Evolutionary conservation across 1,140 invertebrate genomes (phyloP).

Genomic region (Drosophila lini): DNA sequence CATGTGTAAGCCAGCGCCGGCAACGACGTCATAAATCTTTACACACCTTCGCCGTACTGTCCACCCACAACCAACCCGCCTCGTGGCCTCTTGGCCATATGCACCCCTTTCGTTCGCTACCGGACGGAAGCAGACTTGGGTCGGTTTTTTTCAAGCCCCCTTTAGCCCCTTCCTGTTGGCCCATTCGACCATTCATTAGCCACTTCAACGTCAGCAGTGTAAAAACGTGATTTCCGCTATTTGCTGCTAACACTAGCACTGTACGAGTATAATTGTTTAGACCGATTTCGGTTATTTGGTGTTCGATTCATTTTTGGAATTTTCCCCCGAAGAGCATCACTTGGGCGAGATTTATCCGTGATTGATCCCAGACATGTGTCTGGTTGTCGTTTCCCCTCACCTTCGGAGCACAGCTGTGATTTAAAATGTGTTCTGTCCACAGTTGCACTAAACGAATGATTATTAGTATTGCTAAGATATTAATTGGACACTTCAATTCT

Average conservation of each 20-base stretch:
- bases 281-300: slow-evolving; percentile 18
- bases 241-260: slow-evolving; percentile 18
- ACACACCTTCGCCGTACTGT: slow-evolving; percentile 50
- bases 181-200: slow-evolving; percentile 31
- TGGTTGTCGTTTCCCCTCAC: not conserved
- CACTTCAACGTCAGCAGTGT: slow-evolving; percentile 61
- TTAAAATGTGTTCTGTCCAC: not conserved
- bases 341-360: not conserved
- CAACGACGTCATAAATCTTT: slow-evolving; percentile 73
- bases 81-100: slow-evolving; percentile 9
- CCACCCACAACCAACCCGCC: slow-evolving; percentile 26
- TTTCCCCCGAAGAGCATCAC: not conserved
- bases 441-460: not conserved
- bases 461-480: not conserved
- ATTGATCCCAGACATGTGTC: not conserved
- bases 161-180: not conserved
- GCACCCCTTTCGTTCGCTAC: slow-evolving; percentile 15
- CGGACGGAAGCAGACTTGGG: slow-evolving; percentile 56
- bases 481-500: not conserved
- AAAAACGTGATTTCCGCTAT: slow-evolving; percentile 80
- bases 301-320: slow-evolving; percentile 4
- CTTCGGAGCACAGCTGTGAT: not conserved
- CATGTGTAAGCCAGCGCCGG: slow-evolving; percentile 63
- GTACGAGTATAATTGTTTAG: slow-evolving; percentile 56
- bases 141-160: slow-evolving; percentile 13